Evolutionary conservation across 1,140 invertebrate genomes (phyloP), one percentile per base, ranked within the genome.

Genomic region (Phymorhynchus buccinoides): DNA sequence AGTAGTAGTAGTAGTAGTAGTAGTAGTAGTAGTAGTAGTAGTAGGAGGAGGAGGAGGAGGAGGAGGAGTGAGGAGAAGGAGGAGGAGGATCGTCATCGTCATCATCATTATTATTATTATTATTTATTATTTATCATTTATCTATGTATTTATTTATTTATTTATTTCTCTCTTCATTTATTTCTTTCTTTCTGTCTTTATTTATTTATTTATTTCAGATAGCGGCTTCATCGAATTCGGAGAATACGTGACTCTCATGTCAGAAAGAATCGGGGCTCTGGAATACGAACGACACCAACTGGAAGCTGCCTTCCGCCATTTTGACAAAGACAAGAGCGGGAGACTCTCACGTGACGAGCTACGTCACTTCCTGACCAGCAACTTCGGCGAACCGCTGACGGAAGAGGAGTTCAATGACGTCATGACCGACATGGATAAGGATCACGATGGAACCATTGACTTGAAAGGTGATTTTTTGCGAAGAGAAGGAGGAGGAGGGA

Each of bases 271-370:
- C 2, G 77, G 77, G 22, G 44, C 12, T 3, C 14, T 79, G 77
- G 77, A 79, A 30, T 79, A 79, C 42, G 42, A 79, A 35, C 18
- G 35, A 0, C 3, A 52, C 6, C 41, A 52, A 30, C 41, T 79
- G 77, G 32, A 79, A 44, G 27, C 77, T 6, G 77, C 77, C 4
- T 79, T 79, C 77, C 41, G 16, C 7, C 77, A 79, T 52, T 48
- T 79, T 30, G 77, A 79, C 77, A 79, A 52, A n/a, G 77, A 79
- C 77, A 4, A 22, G 22, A 79, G 77, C 44, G 77, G 77, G 22
- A 79, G 52, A 22, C 42, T 79, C 7, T 79, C 77, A 79, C 77
- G 77, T 79, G 77, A 79, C n/a, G 77, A 79, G 18, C 44, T 79
- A 52, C 77, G 44, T 30, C 41, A 35, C 1, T 79, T 79, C 42